Base-by-base conservation (phyloP, 2,797 vertebrate genomes). In the Centroberyx gerrardi region DNA sequence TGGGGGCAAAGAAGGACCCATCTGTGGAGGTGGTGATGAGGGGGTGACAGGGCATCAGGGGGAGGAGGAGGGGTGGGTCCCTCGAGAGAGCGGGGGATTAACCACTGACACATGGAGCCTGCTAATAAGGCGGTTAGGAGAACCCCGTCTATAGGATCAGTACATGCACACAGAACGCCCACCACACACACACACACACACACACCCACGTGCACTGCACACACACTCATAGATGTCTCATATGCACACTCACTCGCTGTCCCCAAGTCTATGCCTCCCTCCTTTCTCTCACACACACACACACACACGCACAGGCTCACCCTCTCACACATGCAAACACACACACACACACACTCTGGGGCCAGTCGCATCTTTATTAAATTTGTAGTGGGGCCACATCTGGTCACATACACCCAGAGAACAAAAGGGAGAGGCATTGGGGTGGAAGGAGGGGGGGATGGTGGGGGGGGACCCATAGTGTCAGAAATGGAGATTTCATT, bases 321-420 rank as follows among this genome's bases (percentile, higher is more conserved):
- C 15, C 54, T 8, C 67, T 33, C 42, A 60, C 2, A 49, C 22
- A 44, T 14, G 8, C 38, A 40, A 8, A 40, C 10, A 17, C 79
- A 56, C 54, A 44, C 48, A 46, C 61, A 54, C 18, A 12, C 62
- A 60, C 55, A 56, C 22, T 44, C 12, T 15, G 4, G 42, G 42
- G 42, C 42, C 62, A 74, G 54, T 49, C 44, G 79, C 75, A 56
- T 92, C 91, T 93, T 93, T 93, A 95, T 95, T 95, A 94, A 93
- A 95, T 95, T 95, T 95, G 92, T 85, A 93, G 91, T 83, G 79
- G 90, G 92, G 93, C 82, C 94, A 92, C 95, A 95, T 95, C 94
- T 95, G 95, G 93, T 94, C 89, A 87, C 83, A 84, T 78, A 84
- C 84, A 89, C 72, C 68, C 77, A 14, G 80, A 88, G 89, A 94